These are phyloP conservation scores for Amphipoea lucens DNA, from an alignment of 2,888 invertebrate genomes.

Conservation along the genomic window DNA sequence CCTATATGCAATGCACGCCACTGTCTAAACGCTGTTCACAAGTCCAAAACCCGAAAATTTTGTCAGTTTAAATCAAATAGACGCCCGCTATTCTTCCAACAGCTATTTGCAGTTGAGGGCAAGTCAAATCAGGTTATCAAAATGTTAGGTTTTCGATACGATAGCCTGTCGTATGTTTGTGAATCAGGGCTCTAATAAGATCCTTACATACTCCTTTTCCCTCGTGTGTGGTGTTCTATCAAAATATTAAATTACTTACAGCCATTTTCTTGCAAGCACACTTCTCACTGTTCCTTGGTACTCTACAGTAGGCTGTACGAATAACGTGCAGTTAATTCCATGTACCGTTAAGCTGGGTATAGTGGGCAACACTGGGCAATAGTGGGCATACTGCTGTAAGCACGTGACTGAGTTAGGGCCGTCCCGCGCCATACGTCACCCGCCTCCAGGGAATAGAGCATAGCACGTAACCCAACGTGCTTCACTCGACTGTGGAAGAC, in stretches of 20 bases:
- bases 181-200: too few relatives aligned
- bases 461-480: slow-evolving; percentile 60
- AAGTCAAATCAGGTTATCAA: too few relatives aligned
- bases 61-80: too few relatives aligned
- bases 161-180: too few relatives aligned
- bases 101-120: too few relatives aligned
- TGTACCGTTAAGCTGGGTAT: slow-evolving; percentile 32
- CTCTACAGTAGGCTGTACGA: slow-evolving; percentile 16
- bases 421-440: slow-evolving; percentile 73
- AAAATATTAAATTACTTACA: slow-evolving; percentile 1
- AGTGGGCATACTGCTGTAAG: slow-evolving; percentile 47
- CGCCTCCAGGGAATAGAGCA: slow-evolving; percentile 49
- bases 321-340: slow-evolving; percentile 38
- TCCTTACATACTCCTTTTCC: neutral
- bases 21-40: too few relatives aligned
- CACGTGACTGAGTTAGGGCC: slow-evolving; percentile 68
- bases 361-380: slow-evolving; percentile 38
- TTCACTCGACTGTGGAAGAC: slow-evolving; percentile 12
- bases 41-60: too few relatives aligned
- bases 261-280: slow-evolving; percentile 1
- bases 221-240: neutral
- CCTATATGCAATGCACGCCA: too few relatives aligned
- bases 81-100: too few relatives aligned
- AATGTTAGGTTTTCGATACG: too few relatives aligned
- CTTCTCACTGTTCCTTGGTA: neutral